phyloP scores from a whole-genome alignment of 2,888 invertebrate genomes.

The Ormyrus rosae region DNA sequence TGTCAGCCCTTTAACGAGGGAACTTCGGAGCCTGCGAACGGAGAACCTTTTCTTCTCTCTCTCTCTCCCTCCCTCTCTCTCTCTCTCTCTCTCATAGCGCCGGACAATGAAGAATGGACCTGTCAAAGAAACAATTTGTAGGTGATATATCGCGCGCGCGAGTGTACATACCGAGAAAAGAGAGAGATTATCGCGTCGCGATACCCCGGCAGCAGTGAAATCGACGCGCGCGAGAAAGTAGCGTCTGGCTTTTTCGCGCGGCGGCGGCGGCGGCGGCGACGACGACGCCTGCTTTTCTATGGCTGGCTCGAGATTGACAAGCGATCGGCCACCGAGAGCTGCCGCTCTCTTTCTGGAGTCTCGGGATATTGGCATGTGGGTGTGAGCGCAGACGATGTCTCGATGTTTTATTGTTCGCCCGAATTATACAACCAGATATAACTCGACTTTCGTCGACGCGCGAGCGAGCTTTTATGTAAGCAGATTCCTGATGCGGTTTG shows the following conservation, averaged over 20 bases:
- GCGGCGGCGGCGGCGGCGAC: not conserved
- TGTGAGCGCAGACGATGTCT: no score
- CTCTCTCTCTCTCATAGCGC: not conserved
- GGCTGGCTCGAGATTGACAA: not conserved
- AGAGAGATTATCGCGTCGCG: conserved; percentile 33
- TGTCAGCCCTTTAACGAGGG: conserved; percentile 1
- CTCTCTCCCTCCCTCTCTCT: no score
- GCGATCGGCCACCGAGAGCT: not conserved
- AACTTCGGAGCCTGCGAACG: not conserved
- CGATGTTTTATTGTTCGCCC: no score
- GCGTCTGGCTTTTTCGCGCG: not conserved
- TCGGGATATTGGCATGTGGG: no score
- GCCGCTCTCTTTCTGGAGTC: no score
- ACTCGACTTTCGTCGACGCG: no score
- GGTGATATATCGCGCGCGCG: conserved; percentile 49
- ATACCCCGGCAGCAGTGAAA: conserved; percentile 1
- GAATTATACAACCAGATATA: no score
- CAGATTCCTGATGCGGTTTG: no score
- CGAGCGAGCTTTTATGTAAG: no score
- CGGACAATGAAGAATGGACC: conserved; percentile 53
- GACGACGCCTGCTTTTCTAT: not conserved
- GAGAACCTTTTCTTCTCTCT: not conserved
- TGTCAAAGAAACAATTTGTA: conserved; percentile 56
- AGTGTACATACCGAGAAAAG: not conserved
- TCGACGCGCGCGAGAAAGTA: conserved; percentile 1